phyloP scores from a whole-genome alignment of 2,888 invertebrate species.

The Ormyrus thymus region DNA sequence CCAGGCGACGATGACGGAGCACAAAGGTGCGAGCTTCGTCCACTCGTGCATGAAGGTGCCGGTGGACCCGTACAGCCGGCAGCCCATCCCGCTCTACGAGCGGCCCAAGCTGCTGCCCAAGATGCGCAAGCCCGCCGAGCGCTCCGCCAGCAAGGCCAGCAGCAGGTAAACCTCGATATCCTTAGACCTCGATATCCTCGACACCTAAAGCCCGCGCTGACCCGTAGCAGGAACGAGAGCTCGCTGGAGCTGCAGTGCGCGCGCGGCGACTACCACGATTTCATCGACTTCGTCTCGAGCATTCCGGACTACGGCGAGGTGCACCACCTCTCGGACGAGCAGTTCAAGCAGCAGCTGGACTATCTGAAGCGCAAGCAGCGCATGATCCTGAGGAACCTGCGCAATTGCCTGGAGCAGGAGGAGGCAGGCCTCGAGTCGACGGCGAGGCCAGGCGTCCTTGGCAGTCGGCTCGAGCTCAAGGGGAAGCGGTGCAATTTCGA shows the following conservation, averaged over 20 bases:
- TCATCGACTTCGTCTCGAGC: constrained; percentile 85
- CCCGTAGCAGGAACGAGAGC: constrained; percentile 21
- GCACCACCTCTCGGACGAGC: constrained; percentile 84
- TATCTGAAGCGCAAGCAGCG: constrained; percentile 81
- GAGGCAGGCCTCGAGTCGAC: constrained; percentile 12
- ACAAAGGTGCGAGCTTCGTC: constrained; percentile 80
- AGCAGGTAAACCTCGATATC: constrained; percentile 30
- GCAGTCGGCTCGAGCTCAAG: constrained; percentile 63
- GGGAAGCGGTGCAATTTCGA: constrained; percentile 70
- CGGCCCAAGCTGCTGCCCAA: constrained; percentile 69
- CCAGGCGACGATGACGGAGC: constrained; percentile 74
- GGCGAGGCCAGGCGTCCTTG: constrained; percentile 1
- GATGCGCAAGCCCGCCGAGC: not conserved
- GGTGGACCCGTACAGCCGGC: constrained; percentile 83
- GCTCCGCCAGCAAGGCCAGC: not conserved
- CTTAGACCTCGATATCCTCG: not conserved
- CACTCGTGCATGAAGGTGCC: constrained; percentile 85
- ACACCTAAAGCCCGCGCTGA: not conserved
- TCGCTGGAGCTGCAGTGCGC: constrained; percentile 57
- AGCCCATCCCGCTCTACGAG: constrained; percentile 84
- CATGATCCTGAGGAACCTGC: constrained; percentile 69
- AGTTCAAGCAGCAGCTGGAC: constrained; percentile 85
- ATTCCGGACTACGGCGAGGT: constrained; percentile 89
- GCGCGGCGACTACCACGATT: constrained; percentile 77
- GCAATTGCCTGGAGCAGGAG: constrained; percentile 68